These are phyloP conservation scores for Leptinotarsa juncta DNA, from an alignment of 2,888 invertebrate species.

Conservation along the genomic window DNA sequence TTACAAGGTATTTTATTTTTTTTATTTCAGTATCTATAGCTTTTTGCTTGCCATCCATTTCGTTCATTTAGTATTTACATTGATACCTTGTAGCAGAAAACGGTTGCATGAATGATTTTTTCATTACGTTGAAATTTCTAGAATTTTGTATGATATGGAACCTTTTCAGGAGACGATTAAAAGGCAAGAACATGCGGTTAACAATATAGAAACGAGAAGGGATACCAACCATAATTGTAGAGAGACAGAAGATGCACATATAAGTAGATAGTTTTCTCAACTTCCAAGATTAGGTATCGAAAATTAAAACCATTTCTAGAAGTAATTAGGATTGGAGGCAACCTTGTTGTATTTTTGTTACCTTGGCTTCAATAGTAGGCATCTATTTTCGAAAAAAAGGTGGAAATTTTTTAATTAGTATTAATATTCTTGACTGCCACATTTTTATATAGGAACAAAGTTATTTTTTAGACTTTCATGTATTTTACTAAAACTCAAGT, in stretches of 20 bases:
- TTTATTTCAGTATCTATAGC: conserved; percentile 38
- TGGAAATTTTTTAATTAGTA: conserved; percentile 43
- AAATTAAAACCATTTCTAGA: conserved; percentile 20
- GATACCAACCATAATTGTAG: conserved; percentile 63
- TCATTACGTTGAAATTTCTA: background rate
- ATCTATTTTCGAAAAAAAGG: conserved; percentile 48
- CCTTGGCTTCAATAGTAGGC: conserved; percentile 51
- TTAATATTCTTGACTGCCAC: conserved; percentile 51
- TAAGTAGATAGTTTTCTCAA: conserved; percentile 57
- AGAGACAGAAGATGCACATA: conserved; percentile 61
- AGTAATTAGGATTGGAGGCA: conserved; percentile 39
- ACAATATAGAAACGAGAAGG: conserved; percentile 52
- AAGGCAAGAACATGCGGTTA: conserved; percentile 53
- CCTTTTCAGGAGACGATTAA: conserved; percentile 60
- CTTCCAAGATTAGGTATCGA: conserved; percentile 37
- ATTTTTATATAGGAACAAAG: conserved; percentile 46
- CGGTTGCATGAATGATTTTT: conserved; percentile 28
- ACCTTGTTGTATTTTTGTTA: conserved; percentile 53
- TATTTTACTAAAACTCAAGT: conserved; percentile 33
- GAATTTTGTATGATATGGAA: background rate
- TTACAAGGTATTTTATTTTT: conserved; percentile 60
- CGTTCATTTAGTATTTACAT: conserved; percentile 12
- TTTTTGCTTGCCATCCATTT: conserved; percentile 27
- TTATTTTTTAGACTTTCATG: conserved; percentile 47
- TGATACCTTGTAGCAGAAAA: conserved; percentile 13